These are phyloP conservation scores for Serripes groenlandicus DNA, from an alignment of 2,888 invertebrate species.

Conservation along the genomic window DNA sequence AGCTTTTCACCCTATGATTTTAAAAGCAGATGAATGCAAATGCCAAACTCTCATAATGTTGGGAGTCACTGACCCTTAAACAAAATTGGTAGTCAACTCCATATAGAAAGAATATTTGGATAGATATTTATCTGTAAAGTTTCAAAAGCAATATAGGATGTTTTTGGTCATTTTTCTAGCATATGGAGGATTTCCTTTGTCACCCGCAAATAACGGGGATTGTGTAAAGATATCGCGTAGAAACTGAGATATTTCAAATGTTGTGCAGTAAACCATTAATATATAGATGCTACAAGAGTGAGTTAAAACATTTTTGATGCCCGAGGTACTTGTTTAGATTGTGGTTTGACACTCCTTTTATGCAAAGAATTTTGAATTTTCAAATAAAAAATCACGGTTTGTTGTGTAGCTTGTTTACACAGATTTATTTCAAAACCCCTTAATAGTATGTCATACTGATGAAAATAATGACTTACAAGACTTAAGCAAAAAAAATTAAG, in stretches of 20 bases:
- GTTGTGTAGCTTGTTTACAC: too few species aligned
- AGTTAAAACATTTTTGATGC: neutral
- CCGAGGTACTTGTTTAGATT: neutral
- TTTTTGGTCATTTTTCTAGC: slow-evolving; percentile 7
- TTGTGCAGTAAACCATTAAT: slow-evolving; percentile 14
- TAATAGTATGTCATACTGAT: too few species aligned
- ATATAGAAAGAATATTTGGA: slow-evolving; percentile 15
- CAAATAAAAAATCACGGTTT: too few species aligned
- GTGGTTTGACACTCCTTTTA: slow-evolving; percentile 23
- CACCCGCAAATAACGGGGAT: slow-evolving; percentile 30
- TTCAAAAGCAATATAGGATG: slow-evolving; percentile 24
- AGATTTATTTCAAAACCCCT: too few species aligned
- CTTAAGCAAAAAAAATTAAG: too few species aligned
- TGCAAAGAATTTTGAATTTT: slow-evolving; percentile 12
- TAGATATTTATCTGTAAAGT: slow-evolving; percentile 24
- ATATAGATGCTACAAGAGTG: neutral
- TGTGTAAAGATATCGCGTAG: slow-evolving; percentile 61
- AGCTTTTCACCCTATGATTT: too few species aligned
- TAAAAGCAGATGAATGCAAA: too few species aligned
- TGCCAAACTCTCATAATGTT: too few species aligned
- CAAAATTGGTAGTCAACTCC: too few species aligned
- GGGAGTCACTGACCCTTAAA: too few species aligned
- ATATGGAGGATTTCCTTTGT: slow-evolving; percentile 21
- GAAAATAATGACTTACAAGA: too few species aligned
- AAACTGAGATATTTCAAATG: slow-evolving; percentile 48